These are phyloP conservation scores for Eumeta japonica DNA, from an alignment of 1,140 invertebrate genomes.

Conservation along the genomic window DNA sequence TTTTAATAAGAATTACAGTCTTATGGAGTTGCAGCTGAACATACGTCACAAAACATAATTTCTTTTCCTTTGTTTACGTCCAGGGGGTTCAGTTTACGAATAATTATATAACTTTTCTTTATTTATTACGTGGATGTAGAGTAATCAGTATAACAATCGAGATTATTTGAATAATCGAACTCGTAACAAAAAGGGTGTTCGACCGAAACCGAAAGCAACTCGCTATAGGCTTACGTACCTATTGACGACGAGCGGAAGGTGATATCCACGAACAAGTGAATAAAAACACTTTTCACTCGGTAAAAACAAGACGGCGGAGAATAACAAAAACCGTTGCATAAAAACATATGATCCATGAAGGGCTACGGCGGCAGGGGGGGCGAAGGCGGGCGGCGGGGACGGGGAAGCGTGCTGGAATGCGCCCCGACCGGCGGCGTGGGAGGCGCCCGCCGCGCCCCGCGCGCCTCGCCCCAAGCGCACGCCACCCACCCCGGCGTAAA, in stretches of 20 bases:
- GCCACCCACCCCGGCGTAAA: slow-evolving; percentile 43
- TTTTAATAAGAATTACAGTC: too few relatives aligned
- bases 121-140: too few relatives aligned
- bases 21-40: too few relatives aligned
- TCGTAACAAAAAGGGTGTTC: not conserved
- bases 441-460: slow-evolving; percentile 34
- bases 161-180: too few relatives aligned
- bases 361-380: slow-evolving; percentile 21
- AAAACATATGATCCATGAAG: slow-evolving; percentile 57
- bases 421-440: slow-evolving; percentile 51
- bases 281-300: too few relatives aligned
- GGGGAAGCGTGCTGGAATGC: slow-evolving; percentile 51
- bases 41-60: too few relatives aligned
- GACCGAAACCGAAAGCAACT: slow-evolving; percentile 4
- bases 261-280: slow-evolving; percentile 37
- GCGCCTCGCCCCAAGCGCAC: slow-evolving; percentile 16
- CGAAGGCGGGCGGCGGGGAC: slow-evolving; percentile 19
- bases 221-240: slow-evolving; percentile 13
- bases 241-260: slow-evolving; percentile 31
- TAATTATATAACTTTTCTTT: too few relatives aligned
- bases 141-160: too few relatives aligned
- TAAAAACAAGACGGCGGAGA: slow-evolving; percentile 44
- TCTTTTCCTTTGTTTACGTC: too few relatives aligned
- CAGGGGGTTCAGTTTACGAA: too few relatives aligned
- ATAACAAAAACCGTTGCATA: slow-evolving; percentile 57